Evolutionary conservation across 2,797 vertebrate genomes (phyloP), one percentile per base, ranked within the genome.

Genomic region (Myiotriccus ornatus): DNA sequence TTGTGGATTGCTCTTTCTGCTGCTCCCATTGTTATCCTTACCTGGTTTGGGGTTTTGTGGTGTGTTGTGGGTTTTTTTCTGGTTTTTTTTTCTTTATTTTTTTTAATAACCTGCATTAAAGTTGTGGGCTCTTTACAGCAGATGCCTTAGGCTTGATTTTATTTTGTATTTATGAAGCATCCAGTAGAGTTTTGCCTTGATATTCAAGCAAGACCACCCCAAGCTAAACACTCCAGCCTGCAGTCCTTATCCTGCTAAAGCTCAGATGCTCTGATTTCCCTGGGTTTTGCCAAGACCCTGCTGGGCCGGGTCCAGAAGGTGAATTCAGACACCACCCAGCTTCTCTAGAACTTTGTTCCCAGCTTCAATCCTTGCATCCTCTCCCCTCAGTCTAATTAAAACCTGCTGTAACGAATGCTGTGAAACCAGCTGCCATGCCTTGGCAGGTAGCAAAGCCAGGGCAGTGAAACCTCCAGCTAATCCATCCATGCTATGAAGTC

Each of bases 401-500:
- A 68, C 70, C 91, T 0, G 1, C 77, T 91, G 84, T 91, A 92
- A 59, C 9, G 7, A 79, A 53, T 19, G 79, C 91, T 65, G 80
- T 44, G 87, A 87, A 83, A 85, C 85, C 90, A 91, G 87, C 95
- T 93, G 95, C 87, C 27, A 8, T 49, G 83, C 85, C 84, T 92
- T 84, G 94, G 93, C 95, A 94, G 91, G 92, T 96, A 95, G 78
- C 52, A 57, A 67, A 47, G 2, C 3, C 43, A 37, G 85, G 86
- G 69, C 88, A 85, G 76, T 16, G n/a, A 93, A 93, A 92, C 90
- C 81, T 95, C 71, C 64, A 52, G 75, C 93, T 94, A 93, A 96
- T 96, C 94, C 85, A 78, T 89, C 84, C 88, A 3, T 63, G 85
- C 93, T 94, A 92, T 96, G 96, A 94, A 93, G 93, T 96, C 93